These are phyloP conservation scores for Nothocercus nigrocapillus DNA, from an alignment of 2,113 vertebrate genomes.

Conservation along the genomic window DNA sequence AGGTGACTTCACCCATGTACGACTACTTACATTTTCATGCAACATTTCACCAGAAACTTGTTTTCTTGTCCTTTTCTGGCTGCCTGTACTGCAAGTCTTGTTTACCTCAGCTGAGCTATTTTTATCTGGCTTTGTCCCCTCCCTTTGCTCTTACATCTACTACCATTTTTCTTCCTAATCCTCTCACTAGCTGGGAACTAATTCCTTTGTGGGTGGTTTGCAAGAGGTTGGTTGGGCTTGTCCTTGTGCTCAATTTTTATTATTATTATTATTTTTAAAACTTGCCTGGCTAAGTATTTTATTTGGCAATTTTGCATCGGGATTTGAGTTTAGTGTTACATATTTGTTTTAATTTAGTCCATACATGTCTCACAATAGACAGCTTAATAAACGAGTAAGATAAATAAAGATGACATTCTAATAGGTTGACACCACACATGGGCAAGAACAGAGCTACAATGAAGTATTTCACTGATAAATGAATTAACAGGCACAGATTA, in stretches of 20 bases:
- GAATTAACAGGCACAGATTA: conserved; percentile 14
- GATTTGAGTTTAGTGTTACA: not conserved
- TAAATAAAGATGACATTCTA: conserved; percentile 41
- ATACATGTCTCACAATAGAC: not conserved
- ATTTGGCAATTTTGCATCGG: not conserved
- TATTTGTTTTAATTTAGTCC: conserved; percentile 17
- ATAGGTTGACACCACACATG: not conserved
- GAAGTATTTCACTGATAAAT: conserved; percentile 11
- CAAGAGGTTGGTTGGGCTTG: not conserved
- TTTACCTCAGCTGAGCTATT: conserved; percentile 31
- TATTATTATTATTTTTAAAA: not conserved
- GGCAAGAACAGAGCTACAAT: conserved; percentile 9
- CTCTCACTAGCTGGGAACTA: not conserved
- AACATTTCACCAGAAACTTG: not conserved
- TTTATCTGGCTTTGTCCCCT: not conserved
- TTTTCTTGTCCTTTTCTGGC: not conserved
- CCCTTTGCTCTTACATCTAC: not conserved
- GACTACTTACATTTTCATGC: not conserved
- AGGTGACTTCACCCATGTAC: accelerated
- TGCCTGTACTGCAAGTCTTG: not conserved
- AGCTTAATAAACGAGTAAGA: conserved; percentile 24
- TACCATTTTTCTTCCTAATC: conserved; percentile 4
- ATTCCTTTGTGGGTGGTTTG: conserved; percentile 33
- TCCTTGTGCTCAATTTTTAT: not conserved
- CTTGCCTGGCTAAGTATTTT: conserved; percentile 9